Evolutionary conservation across 2,797 vertebrate genomes (phyloP), one percentile per base, ranked within the genome.

Genomic region (Sparidentex hasta): DNA sequence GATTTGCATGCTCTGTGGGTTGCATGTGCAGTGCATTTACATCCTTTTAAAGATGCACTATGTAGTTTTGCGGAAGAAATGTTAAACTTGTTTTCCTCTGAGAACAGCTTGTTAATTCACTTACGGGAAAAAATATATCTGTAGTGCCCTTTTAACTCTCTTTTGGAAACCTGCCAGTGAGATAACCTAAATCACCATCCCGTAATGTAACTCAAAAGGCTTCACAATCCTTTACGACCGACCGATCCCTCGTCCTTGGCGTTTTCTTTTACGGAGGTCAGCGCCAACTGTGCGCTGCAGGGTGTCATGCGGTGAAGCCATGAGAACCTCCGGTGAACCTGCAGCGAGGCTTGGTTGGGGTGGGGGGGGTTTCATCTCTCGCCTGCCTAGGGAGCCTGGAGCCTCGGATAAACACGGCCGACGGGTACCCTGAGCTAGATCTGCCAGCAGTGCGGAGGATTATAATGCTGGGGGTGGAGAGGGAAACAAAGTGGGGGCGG

Each of bases 301-400:
- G 89, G 76, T 23, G 25, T 51, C 74, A 29, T 23, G 14, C 65
- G 65, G 59, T 25, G 59, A 83, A 91, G 83, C 78, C 83, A 65
- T 71, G 74, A 84, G 80, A 86, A 89, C 61, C 83, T 86, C 74
- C 74, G 66, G 81, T 87, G 84, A 87, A 83, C 74, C 79, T 71
- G 81, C 25, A 1, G 74, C 11, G 76, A 77, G 51, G 66, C 54
- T 47, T n/a, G 58, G 48, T 27, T 17, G 44, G 71, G 76, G 21
- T 44, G 71, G 76, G 21, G 52, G 67, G 74, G 27, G 43, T 29
- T 71, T 78, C 48, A 70, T 62, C 69, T 68, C 38, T 17, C 2
- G 27, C 64, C 62, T 38, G 59, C 83, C 47, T 38, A 43, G 56
- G 48, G 74, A 76, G 48, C 67, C 62, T 29, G 25, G 63, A 91